Evolutionary conservation across 2,113 vertebrate genomes (phyloP), one percentile per base, ranked within the genome.

Genomic region (Ctenomys sociabilis): DNA sequence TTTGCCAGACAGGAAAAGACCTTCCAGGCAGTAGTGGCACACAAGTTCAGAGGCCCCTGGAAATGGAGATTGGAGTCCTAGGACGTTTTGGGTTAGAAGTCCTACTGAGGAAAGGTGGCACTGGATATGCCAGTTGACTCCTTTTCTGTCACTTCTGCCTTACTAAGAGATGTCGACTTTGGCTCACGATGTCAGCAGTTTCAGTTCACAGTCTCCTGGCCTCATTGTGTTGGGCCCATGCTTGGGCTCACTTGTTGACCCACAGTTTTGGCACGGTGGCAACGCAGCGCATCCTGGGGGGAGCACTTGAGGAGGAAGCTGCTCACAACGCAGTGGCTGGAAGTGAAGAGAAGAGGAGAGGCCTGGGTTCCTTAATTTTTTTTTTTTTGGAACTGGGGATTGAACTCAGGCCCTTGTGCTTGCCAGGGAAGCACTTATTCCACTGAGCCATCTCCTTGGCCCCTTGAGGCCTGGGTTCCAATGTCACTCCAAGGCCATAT

Each of bases 1-100:
- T 75, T 90, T 72, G 8, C 45, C 35, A 91, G 26, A 49, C 84
- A 85, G 35, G 57, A 75, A 37, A 75, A 49, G 21, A 45, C 14
- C 11, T 32, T 70, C 52, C 66, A 84, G 85, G 45, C 64, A 81
- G 32, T 77, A 93, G 85, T 78, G 72, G 93, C 66, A 83, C 83
- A 35, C 52, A 64, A 68, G 30, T 43, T 93, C 19, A 64, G 70
- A 94, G 64, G 59, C 26, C 17, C n/a, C n/a, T 54, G 32, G 43
- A 28, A 26, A 14, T 78, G 68, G 54, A 54, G 61, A 63, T 90
- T 4, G 13, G 45, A 85, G 37, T 61, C 32, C 37, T 30, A 57
- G 35, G 28, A 45, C 17, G 19, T 63, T 85, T 78, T 52, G 61
- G 61, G 54, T 49, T 72, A 14, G 40, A 66, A 37, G 7, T 81